A percentile compares a stretch with the other conserved stretches of the same genome.
These are phyloP conservation scores for Drosophila diplacantha DNA, from an alignment of 2,888 invertebrate genomes.

Conservation along the genomic window DNA sequence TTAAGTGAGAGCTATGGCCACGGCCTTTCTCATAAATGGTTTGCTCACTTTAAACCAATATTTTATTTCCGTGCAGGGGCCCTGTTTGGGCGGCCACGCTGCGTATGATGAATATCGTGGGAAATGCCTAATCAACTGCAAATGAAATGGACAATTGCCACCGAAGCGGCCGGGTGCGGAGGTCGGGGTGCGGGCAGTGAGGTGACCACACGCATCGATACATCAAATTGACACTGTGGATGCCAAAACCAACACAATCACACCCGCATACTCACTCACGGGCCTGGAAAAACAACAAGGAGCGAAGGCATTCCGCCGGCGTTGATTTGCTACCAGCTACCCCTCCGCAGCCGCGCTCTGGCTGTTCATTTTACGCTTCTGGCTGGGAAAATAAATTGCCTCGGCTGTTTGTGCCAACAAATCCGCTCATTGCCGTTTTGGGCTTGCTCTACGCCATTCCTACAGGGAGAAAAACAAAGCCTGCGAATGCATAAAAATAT, in stretches of 20 bases:
- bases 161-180: slow-evolving; percentile 1
- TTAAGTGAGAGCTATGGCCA: background rate
- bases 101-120: slow-evolving; percentile 67
- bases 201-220: slow-evolving; percentile 67
- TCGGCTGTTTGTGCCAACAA: slow-evolving; percentile 60
- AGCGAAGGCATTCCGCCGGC: slow-evolving; percentile 21
- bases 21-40: too few relatives aligned
- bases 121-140: slow-evolving; percentile 68
- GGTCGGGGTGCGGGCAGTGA: slow-evolving; percentile 6
- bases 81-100: slow-evolving; percentile 35
- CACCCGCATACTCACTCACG: slow-evolving; percentile 20
- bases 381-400: slow-evolving; percentile 65
- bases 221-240: slow-evolving; percentile 63
- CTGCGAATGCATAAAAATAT: background rate
- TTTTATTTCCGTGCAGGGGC: background rate
- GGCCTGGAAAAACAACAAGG: slow-evolving; percentile 14
- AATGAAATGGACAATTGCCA: slow-evolving; percentile 70
- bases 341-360: slow-evolving; percentile 23
- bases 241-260: slow-evolving; percentile 27
- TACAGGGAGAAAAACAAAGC: slow-evolving; percentile 3
- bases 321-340: slow-evolving; percentile 36
- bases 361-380: slow-evolving; percentile 60
- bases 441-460: slow-evolving; percentile 25
- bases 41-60: background rate
- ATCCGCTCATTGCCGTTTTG: slow-evolving; percentile 68